Evolutionary conservation across 2,113 vertebrate genomes (phyloP).

Genomic region (Anthoscopus minutus): DNA sequence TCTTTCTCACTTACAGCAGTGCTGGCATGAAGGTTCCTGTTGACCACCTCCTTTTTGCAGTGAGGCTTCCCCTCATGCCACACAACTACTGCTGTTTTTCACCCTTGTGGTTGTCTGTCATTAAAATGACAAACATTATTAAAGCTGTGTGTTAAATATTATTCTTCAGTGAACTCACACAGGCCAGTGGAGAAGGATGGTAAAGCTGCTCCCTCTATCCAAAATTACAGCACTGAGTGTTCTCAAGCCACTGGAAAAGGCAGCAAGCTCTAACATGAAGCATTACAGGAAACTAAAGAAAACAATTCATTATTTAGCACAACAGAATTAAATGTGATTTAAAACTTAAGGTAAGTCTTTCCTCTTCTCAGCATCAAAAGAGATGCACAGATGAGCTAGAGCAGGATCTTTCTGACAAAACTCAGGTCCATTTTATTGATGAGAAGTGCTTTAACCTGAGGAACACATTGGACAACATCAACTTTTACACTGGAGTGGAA

Average conservation of each 20-base stretch:
- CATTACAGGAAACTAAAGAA: neutral
- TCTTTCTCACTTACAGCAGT: neutral
- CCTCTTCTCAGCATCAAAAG: constrained; percentile 41
- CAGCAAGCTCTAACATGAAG: neutral
- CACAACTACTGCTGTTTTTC: neutral
- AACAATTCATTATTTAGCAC: neutral
- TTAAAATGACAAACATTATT: neutral
- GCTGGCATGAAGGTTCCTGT: neutral
- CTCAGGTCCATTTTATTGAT: constrained; percentile 51
- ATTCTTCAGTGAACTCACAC: neutral
- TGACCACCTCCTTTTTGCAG: neutral
- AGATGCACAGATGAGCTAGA: constrained; percentile 52
- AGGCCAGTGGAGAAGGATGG: neutral
- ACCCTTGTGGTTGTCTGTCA: neutral
- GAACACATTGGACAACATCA: constrained; percentile 47
- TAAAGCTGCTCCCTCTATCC: neutral
- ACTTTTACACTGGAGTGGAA: constrained; percentile 47
- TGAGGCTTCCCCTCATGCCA: neutral
- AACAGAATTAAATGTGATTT: neutral
- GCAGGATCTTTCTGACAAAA: constrained; percentile 58
- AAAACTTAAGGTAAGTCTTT: neutral
- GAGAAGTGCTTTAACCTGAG: constrained; percentile 60
- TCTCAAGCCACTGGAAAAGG: neutral
- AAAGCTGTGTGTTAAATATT: neutral
- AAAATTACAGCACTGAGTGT: neutral